phyloP scores from a whole-genome alignment of 2,113 vertebrate genomes.

The Osmerus eperlanus region DNA sequence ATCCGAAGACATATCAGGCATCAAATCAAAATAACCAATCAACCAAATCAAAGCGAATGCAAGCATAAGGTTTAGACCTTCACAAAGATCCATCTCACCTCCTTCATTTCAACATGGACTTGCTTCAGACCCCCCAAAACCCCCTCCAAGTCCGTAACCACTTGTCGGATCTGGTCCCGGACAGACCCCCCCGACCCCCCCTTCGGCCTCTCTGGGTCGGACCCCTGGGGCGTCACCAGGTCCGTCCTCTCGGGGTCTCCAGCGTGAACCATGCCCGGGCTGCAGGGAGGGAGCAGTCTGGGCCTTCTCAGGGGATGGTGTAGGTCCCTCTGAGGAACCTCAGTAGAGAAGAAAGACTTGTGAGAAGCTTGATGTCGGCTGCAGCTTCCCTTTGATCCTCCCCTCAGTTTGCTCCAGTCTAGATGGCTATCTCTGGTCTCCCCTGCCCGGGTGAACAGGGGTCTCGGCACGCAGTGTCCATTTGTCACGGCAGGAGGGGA shows the following conservation, averaged over 20 bases:
- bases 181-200: conserved; percentile 55
- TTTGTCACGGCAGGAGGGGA: conserved; percentile 34
- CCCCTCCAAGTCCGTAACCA: conserved; percentile 73
- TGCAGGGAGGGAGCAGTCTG: conserved; percentile 1
- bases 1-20: too few relatives aligned
- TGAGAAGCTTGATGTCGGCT: conserved; percentile 39
- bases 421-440: conserved; percentile 51
- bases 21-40: too few relatives aligned
- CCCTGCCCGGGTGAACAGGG: conserved; percentile 38
- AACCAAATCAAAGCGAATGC: neutral
- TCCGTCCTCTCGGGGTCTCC: conserved; percentile 25
- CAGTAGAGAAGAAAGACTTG: conserved; percentile 65
- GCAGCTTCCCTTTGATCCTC: conserved; percentile 46
- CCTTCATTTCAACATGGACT: conserved; percentile 78
- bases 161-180: conserved; percentile 72
- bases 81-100: conserved; percentile 63
- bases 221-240: neutral
- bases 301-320: conserved; percentile 41
- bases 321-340: conserved; percentile 65
- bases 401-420: conserved; percentile 35
- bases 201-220: conserved; percentile 5
- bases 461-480: conserved; percentile 44
- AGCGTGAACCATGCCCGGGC: neutral
- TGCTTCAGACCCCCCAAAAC: conserved; percentile 76
- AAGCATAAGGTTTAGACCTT: conserved; percentile 16